Conservation (phyloP, 1,140 invertebrate genomes). For the Drosophila subpulchrella region DNA sequence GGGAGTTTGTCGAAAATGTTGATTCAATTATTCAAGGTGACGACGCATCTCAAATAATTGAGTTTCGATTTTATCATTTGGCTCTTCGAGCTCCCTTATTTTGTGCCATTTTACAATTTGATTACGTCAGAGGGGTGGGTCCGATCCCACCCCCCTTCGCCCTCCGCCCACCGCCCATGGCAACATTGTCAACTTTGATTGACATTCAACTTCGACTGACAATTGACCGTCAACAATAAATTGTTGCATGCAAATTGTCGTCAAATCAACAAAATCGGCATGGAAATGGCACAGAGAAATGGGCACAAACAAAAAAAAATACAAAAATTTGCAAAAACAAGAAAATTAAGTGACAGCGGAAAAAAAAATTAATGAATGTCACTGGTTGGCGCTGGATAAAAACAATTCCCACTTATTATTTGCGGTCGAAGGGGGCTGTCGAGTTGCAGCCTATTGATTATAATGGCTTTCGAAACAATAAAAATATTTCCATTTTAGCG, state of each 20-base stretch:
- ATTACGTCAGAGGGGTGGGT: constrained; percentile 23
- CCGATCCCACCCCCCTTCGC: neutral
- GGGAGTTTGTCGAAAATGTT: constrained; percentile 48
- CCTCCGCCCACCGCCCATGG: constrained; percentile 2
- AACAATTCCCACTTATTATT: constrained; percentile 11
- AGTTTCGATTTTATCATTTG: constrained; percentile 57
- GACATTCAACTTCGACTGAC: constrained; percentile 32
- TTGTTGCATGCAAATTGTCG: constrained; percentile 51
- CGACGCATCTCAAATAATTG: constrained; percentile 66
- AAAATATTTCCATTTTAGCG: constrained; percentile 9
- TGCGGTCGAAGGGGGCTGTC: neutral
- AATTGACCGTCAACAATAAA: constrained; percentile 51
- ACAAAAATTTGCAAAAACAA: constrained; percentile 23
- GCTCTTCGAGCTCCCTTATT: constrained; percentile 20
- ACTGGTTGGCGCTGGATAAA: neutral
- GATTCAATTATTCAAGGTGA: constrained; percentile 72
- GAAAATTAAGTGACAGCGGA: constrained; percentile 21
- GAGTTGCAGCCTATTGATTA: constrained; percentile 7
- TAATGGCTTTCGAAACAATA: constrained; percentile 18
- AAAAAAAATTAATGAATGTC: constrained; percentile 20
- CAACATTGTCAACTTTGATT: constrained; percentile 50
- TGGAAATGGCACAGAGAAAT: constrained; percentile 13
- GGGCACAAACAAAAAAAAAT: neutral
- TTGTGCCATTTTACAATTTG: constrained; percentile 42
- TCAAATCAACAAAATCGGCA: constrained; percentile 46